These are phyloP conservation scores for Pachyramphus minor DNA, from an alignment of 2,113 vertebrate species.

Conservation along the genomic window DNA sequence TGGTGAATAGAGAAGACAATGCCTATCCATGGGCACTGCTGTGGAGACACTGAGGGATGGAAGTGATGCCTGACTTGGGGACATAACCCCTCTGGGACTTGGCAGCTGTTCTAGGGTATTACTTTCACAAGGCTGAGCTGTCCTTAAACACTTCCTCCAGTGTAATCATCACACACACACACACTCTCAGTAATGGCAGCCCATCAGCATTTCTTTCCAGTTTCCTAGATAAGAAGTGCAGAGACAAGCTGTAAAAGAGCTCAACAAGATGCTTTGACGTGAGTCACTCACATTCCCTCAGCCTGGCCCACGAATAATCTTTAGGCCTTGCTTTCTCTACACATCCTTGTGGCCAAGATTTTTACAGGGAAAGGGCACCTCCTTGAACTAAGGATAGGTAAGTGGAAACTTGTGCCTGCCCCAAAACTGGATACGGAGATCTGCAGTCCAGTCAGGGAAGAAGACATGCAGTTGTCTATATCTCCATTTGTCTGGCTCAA, in stretches of 20 bases:
- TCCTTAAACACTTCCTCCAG: neutral
- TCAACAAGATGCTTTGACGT: neutral
- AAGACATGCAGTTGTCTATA: rapidly evolving
- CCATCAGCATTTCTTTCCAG: neutral
- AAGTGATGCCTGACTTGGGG: neutral
- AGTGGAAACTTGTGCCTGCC: neutral
- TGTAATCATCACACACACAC: neutral
- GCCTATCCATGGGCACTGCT: neutral
- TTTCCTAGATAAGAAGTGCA: neutral
- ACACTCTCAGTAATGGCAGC: neutral
- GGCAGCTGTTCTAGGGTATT: neutral
- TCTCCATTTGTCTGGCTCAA: neutral
- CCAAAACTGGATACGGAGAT: neutral
- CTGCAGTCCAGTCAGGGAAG: neutral
- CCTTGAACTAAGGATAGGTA: neutral
- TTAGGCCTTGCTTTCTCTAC: neutral
- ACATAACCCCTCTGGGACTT: neutral
- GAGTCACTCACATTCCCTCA: neutral
- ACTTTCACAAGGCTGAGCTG: constrained; percentile 17
- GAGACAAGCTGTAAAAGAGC: constrained; percentile 1
- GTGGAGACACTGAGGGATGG: neutral
- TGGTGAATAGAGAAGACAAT: neutral
- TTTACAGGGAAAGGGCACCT: neutral
- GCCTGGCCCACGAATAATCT: neutral
- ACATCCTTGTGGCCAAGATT: neutral